Evolutionary conservation across 2,888 invertebrate species (phyloP).

Genomic region (Eulithis testata): DNA sequence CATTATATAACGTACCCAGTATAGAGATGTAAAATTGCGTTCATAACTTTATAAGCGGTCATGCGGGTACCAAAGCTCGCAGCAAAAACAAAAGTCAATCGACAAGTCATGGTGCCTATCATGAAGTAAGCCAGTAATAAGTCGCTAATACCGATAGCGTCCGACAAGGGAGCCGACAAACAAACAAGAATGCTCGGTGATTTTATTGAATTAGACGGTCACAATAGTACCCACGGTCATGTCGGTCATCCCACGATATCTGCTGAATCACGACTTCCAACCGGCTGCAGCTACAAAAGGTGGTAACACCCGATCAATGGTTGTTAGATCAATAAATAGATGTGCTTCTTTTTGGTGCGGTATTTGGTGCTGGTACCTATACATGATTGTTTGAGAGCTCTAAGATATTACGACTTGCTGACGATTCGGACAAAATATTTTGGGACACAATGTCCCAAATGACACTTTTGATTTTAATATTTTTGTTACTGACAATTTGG

Average conservation of each 20-base stretch:
- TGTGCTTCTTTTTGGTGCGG: slow-evolving; percentile 57
- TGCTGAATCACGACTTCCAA: slow-evolving; percentile 76
- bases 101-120: slow-evolving; percentile 66
- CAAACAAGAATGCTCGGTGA: slow-evolving; percentile 82
- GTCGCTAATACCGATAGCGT: slow-evolving; percentile 60
- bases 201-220: slow-evolving; percentile 84
- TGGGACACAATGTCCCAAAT: too few relatives aligned
- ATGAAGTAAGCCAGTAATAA: slow-evolving; percentile 61
- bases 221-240: slow-evolving; percentile 65
- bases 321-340: slow-evolving; percentile 78
- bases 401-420: too few relatives aligned
- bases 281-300: slow-evolving; percentile 61
- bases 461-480: too few relatives aligned
- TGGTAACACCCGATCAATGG: slow-evolving; percentile 81
- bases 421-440: too few relatives aligned
- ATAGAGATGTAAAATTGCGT: not conserved
- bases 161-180: slow-evolving; percentile 79
- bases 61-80: not conserved
- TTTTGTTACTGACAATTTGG: too few relatives aligned
- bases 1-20: too few relatives aligned
- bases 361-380: slow-evolving; percentile 34
- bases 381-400: not conserved
- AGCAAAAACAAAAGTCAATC: slow-evolving; percentile 50
- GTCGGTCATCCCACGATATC: slow-evolving; percentile 57
- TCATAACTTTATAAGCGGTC: not conserved